Base-by-base conservation (phyloP, 2,113 vertebrate species). In the Protomyctophum bolini region DNA sequence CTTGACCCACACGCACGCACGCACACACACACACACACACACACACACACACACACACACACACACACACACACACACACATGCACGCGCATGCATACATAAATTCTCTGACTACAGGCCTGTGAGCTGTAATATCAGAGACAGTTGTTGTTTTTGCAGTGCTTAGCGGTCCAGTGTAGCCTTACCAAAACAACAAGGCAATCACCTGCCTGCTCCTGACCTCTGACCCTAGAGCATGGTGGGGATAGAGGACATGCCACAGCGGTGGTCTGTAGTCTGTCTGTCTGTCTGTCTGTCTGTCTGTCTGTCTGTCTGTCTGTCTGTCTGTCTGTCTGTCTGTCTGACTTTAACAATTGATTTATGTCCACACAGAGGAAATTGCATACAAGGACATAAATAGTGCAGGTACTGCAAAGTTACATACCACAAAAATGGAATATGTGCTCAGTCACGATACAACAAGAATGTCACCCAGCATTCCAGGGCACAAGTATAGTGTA, bases 161-260 rank as follows among this genome's bases (percentile, higher is more conserved):
- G 85, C 87, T 90, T 83, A 83, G 85, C 56, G 55, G 66, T 54
- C 14, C 62, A 75, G 89, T 89, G 79, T 91, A 88, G 54, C 66
- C 86, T 92, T 93, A 91, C 91, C 88, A 87, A 75, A 88, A 90
- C 88, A 92, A 90, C 88, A 91, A 41, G 83, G 83, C 87, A 88
- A 88, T 86, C 83, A 90, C 86, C 90, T 87, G 87, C 79, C 86
- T 79, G 86, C 83, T 64, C 75, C 69, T 66, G 87, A 88, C 89
- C 87, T 82, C 6, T 91, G 90, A 87, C 85, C 83, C 72, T 63
- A 90, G 70, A 80, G 79, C 58, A 2, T 15, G 74, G 76, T 73
- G 72, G 64, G 73, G 76, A 81, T 83, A 48, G 77, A 81, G 50
- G 59, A 75, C 80, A 91, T 85, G 88, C 88, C 85, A 75, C 74